A percentile compares a stretch with the other conserved stretches of the same genome.
phyloP scores from a whole-genome alignment of 2,113 vertebrate species.

The Callospermophilus lateralis region DNA sequence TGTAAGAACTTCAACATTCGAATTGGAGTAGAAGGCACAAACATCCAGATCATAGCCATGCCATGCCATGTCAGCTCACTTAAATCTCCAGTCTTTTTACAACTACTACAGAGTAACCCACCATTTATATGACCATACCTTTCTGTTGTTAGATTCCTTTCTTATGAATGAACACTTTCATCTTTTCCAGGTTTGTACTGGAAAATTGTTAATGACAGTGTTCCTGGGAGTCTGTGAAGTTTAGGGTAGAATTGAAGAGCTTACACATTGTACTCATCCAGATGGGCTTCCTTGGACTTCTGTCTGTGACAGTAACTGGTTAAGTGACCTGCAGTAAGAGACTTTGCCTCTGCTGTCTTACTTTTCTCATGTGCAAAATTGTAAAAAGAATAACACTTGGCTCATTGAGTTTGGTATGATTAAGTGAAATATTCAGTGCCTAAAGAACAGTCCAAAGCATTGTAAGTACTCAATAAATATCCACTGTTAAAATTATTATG shows the following conservation, averaged over 20 bases:
- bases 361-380: neutral
- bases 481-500: neutral
- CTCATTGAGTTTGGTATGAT: neutral
- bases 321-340: neutral
- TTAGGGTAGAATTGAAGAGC: neutral
- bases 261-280: neutral
- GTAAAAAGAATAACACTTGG: neutral
- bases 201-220: no score
- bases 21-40: neutral
- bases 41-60: neutral
- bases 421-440: neutral
- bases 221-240: no score
- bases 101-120: neutral
- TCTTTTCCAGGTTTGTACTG: neutral
- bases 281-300: neutral
- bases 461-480: neutral
- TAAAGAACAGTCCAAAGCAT: neutral
- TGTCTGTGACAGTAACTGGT: neutral
- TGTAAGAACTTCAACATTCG: neutral
- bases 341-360: neutral
- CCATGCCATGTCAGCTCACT: neutral
- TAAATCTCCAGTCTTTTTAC: neutral
- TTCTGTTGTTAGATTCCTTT: neutral
- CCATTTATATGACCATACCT: neutral
- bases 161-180: neutral